These are phyloP conservation scores for Porites divaricata DNA, from an alignment of 92 coral and sea anemone genomes.

Conservation along the genomic window DNA sequence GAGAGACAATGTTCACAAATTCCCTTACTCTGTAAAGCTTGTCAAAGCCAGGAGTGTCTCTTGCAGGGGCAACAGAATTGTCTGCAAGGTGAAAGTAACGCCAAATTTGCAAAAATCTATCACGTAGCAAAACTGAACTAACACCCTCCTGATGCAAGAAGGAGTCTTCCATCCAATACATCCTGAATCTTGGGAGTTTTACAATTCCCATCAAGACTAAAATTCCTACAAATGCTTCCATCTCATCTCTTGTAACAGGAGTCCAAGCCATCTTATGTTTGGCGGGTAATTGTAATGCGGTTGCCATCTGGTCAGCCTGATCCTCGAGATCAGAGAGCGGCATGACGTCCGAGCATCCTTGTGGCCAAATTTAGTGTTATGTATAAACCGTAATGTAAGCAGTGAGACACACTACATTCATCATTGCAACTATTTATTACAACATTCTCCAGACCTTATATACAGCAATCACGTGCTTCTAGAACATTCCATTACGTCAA, in stretches of 20 bases:
- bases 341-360: no score
- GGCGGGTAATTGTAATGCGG: no score
- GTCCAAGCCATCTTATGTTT: conserved; percentile 39
- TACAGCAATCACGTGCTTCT: no score
- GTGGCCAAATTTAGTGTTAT: no score
- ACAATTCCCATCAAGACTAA: conserved; percentile 51
- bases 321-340: no score
- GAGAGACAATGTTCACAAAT: not conserved
- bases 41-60: conserved; percentile 19
- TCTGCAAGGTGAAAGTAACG: conserved; percentile 53
- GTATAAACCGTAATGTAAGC: no score
- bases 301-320: no score
- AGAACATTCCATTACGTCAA: no score
- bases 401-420: no score
- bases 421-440: no score
- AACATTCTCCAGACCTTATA: no score
- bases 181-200: conserved; percentile 22
- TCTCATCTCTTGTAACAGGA: conserved; percentile 41
- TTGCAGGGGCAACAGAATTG: conserved; percentile 26
- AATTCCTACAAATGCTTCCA: conserved; percentile 36
- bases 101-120: conserved; percentile 41
- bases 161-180: conserved; percentile 41
- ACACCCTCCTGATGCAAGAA: conserved; percentile 32
- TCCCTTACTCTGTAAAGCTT: not conserved
- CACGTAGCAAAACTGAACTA: conserved; percentile 28